Evolutionary conservation across 2,113 vertebrate genomes (phyloP), one percentile per base, ranked within the genome.

Genomic region (Neotoma lepida): DNA sequence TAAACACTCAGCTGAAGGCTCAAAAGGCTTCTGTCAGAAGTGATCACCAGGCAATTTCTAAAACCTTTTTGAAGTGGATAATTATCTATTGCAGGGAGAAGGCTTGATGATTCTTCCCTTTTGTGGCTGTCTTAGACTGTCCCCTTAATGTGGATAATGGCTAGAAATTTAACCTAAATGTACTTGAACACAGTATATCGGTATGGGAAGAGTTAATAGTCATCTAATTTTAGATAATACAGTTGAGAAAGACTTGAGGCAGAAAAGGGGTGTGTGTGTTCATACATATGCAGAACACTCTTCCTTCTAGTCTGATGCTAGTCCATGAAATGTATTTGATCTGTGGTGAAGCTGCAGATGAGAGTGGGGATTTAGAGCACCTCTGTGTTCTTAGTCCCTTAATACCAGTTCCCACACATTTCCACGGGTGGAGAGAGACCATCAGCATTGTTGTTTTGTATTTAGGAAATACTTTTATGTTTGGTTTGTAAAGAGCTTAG

Each of bases 51-150:
- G 44, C 56, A 90, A 61, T 73, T 77, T 84, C 91, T 86, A 92
- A 88, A 88, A 76, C 46, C 6, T 46, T 92, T 96, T 88, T 93
- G 77, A 97, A 86, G 82, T 92, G 46, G 82, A 88, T 80, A 96
- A 92, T 96, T 44, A 93, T 81, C 85, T 17, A 76, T 86, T n/a
- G 18, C 20, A 14, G 14, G 46, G 44, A 95, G 78, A 94, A 44
- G 30, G 73, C 80, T 95, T 95, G 44, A 28, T 33, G 44, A 82
- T 18, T 46, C 6, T 97, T 80, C 76, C 20, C 86, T 85, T 94
- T 78, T 46, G 61, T 64, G 35, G 41, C 20, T 89, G 9, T 85
- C 68, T 94, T 85, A 82, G 13, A 94, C 41, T 63, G 12, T 58
- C 68, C 9, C 54, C 24, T 93, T 86, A 58, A 90, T 81, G 64